Evolutionary conservation across 2,113 vertebrate genomes (phyloP).

Genomic region (Clupea harengus): DNA sequence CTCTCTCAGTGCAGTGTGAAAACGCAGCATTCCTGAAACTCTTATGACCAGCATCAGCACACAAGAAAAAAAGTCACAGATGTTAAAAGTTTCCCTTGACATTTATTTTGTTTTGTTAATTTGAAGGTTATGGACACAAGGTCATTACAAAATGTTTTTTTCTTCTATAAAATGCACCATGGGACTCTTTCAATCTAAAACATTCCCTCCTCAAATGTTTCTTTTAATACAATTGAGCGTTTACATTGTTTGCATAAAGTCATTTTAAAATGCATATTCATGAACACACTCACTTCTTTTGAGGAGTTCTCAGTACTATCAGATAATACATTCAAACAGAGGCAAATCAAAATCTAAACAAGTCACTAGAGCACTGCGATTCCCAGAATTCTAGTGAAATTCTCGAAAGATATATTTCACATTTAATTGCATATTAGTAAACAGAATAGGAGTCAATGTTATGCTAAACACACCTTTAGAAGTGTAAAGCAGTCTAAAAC

Average conservation of each 20-base stretch:
- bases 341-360: background rate
- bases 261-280: background rate
- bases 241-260: background rate
- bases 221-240: background rate
- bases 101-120: conserved; percentile 11
- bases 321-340: background rate
- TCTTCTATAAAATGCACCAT: background rate
- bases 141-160: background rate
- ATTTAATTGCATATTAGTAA: conserved; percentile 10
- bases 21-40: too few species aligned
- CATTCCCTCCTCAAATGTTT: background rate
- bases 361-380: background rate
- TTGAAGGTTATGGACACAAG: conserved; percentile 14
- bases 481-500: background rate
- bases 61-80: background rate
- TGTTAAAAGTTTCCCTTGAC: background rate
- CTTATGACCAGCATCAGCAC: background rate
- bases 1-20: too few species aligned
- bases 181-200: background rate
- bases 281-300: background rate
- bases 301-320: background rate
- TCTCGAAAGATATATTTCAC: background rate
- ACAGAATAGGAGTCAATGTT: background rate
- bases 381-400: background rate
- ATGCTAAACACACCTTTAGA: background rate